Conservation (phyloP, 2,113 vertebrate genomes). For the Pogonocichla stellata region DNA sequence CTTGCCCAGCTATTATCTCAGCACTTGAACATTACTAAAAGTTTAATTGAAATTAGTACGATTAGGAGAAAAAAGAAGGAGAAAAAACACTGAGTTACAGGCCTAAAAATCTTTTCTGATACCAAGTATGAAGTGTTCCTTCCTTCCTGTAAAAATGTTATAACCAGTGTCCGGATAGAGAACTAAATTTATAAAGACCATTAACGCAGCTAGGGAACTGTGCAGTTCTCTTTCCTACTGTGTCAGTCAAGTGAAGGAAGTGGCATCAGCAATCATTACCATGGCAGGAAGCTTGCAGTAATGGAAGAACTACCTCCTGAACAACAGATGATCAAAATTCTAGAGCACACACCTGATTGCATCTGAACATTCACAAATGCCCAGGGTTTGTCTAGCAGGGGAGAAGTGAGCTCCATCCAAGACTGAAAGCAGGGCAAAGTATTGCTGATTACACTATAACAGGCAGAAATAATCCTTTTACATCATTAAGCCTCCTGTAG, state of each 20-base stretch:
- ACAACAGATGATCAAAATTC: neutral
- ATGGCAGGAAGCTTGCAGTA: neutral
- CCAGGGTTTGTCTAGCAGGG: neutral
- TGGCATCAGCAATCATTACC: neutral
- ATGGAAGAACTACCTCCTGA: neutral
- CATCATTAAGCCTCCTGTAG: neutral
- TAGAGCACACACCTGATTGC: neutral
- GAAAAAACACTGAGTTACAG: neutral
- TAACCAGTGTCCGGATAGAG: neutral
- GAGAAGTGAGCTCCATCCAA: neutral
- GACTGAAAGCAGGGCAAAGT: neutral
- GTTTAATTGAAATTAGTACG: neutral
- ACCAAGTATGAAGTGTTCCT: fast-evolving
- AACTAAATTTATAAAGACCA: neutral
- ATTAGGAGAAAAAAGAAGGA: neutral
- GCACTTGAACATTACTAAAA: neutral
- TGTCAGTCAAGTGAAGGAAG: neutral
- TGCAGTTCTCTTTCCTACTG: neutral
- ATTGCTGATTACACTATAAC: neutral
- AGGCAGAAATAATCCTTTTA: neutral
- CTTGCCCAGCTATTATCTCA: neutral
- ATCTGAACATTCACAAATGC: neutral
- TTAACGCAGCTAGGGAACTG: neutral
- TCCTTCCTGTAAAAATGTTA: neutral
- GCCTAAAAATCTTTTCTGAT: neutral